Conservation (phyloP, 2,888 invertebrate species). For the Polyommatus icarus region DNA sequence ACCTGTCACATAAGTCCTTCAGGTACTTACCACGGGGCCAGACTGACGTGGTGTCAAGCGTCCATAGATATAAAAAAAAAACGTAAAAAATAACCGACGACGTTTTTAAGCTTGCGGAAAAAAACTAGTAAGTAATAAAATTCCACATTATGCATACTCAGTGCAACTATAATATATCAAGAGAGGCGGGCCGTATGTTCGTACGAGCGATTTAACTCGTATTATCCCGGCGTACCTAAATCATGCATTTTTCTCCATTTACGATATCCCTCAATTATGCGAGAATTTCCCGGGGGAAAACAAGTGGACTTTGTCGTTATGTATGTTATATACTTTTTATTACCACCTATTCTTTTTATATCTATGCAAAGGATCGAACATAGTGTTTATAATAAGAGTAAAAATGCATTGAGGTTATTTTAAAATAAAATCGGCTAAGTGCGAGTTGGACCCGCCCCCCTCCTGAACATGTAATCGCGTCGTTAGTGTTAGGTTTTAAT, state of each 20-base stretch:
- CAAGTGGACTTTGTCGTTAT: neutral
- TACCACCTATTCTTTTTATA: neutral
- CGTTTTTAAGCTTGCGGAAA: neutral
- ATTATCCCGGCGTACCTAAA: conserved; percentile 45
- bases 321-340: neutral
- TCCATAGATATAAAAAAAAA: too few species aligned
- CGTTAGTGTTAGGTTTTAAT: too few species aligned
- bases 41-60: too few species aligned
- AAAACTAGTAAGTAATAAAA: neutral
- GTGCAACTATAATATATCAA: conserved; percentile 41
- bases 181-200: conserved; percentile 50
- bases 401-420: too few species aligned
- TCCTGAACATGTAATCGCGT: too few species aligned
- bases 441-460: too few species aligned
- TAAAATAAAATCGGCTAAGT: too few species aligned
- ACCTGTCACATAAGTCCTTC: too few species aligned
- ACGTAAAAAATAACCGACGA: too few species aligned
- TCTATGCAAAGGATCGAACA: too few species aligned
- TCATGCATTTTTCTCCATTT: conserved; percentile 44
- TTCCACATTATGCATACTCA: neutral
- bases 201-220: conserved; percentile 51
- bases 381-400: too few species aligned
- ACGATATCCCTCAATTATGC: conserved; percentile 16
- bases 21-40: too few species aligned
- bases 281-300: neutral